Conservation (phyloP, 2,797 vertebrate genomes). For the Melanotaenia trifasciata region DNA sequence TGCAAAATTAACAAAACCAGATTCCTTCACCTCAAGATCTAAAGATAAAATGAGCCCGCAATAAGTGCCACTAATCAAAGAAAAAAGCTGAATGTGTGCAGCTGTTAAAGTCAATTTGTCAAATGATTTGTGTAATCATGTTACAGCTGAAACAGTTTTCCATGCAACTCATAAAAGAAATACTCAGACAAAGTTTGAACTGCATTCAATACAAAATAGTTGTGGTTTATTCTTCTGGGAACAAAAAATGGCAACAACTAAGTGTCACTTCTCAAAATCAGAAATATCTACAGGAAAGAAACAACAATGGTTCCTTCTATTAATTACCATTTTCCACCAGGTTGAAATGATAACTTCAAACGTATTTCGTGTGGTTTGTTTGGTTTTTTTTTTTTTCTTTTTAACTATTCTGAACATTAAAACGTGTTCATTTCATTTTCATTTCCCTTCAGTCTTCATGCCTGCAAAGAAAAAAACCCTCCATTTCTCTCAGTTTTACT, state of each 20-base stretch:
- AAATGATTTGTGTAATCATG: background rate
- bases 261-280: slow-evolving; percentile 80
- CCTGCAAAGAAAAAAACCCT: slow-evolving; percentile 71
- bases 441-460: slow-evolving; percentile 71
- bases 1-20: too few species aligned
- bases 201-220: slow-evolving; percentile 83
- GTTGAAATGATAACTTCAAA: slow-evolving; percentile 72
- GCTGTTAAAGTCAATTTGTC: too few species aligned
- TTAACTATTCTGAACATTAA: slow-evolving; percentile 80
- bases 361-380: slow-evolving; percentile 60
- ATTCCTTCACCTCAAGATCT: too few species aligned
- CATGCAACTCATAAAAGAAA: slow-evolving; percentile 31
- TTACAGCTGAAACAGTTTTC: background rate
- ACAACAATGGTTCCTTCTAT: slow-evolving; percentile 71
- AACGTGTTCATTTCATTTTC: slow-evolving; percentile 82
- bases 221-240: slow-evolving; percentile 83
- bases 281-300: slow-evolving; percentile 81
- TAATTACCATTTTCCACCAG: slow-evolving; percentile 64
- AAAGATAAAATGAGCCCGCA: too few species aligned
- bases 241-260: slow-evolving; percentile 84
- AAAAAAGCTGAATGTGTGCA: background rate
- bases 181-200: slow-evolving; percentile 39
- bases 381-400: slow-evolving; percentile 48
- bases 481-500: slow-evolving; percentile 46
- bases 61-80: too few species aligned